A percentile compares a stretch with the other conserved stretches of the same genome.
These are phyloP conservation scores for Drosophila kurseongensis DNA, from an alignment of 1,140 invertebrate species.

Conservation along the genomic window DNA sequence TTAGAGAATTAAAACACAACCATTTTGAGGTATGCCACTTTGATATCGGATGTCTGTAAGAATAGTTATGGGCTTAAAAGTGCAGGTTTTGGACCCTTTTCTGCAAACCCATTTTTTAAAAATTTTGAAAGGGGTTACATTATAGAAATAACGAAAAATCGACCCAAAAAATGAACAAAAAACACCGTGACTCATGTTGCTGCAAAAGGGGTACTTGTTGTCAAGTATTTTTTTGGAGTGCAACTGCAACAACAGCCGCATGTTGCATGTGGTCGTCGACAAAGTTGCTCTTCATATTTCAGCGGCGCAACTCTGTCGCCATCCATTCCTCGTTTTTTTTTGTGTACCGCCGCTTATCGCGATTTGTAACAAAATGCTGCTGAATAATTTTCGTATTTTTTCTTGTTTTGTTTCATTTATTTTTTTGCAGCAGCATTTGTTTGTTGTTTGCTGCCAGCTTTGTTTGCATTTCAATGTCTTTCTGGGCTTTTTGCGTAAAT, in stretches of 20 bases:
- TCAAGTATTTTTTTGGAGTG: slow-evolving; percentile 16
- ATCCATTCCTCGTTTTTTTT: slow-evolving; percentile 5
- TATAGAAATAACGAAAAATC: too few relatives aligned
- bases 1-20: too few relatives aligned
- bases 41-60: too few relatives aligned
- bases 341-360: slow-evolving; percentile 38
- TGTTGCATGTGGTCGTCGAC: slow-evolving; percentile 29
- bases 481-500: slow-evolving; percentile 45
- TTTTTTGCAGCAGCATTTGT: not conserved
- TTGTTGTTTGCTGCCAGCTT: slow-evolving; percentile 4
- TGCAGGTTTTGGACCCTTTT: too few relatives aligned
- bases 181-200: not conserved
- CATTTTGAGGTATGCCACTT: too few relatives aligned
- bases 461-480: slow-evolving; percentile 31
- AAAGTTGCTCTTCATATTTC: slow-evolving; percentile 60
- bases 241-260: slow-evolving; percentile 18
- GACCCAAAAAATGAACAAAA: too few relatives aligned
- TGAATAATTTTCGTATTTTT: slow-evolving; percentile 27
- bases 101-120: too few relatives aligned
- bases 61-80: too few relatives aligned
- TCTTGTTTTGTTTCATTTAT: slow-evolving; percentile 1
- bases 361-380: slow-evolving; percentile 43
- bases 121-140: too few relatives aligned
- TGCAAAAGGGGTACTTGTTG: not conserved
- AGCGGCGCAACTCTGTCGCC: slow-evolving; percentile 20